Evolutionary conservation across 2,888 invertebrate genomes (phyloP).

Genomic region (Busseola fusca): DNA sequence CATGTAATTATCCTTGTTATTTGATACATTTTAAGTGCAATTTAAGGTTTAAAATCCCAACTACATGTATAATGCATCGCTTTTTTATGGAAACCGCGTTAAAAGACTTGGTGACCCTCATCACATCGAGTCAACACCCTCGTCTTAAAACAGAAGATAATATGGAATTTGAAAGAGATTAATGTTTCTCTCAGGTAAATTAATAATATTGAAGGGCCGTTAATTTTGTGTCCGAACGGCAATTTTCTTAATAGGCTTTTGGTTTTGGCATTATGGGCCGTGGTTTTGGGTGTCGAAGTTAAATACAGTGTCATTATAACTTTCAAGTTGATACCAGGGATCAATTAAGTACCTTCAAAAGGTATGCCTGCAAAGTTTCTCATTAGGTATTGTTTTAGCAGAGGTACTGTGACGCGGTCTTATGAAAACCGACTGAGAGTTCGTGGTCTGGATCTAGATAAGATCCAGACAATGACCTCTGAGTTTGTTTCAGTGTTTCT

Average conservation of each 20-base stretch:
- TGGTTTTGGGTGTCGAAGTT: conserved; percentile 47
- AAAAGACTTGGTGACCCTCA: conserved; percentile 36
- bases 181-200: conserved; percentile 64
- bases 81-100: conserved; percentile 1
- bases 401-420: neutral
- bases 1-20: neutral
- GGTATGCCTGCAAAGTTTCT: neutral
- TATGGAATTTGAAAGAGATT: conserved; percentile 63
- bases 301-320: conserved; percentile 47
- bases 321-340: conserved; percentile 31
- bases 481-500: neutral
- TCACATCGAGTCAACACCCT: conserved; percentile 44
- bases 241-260: conserved; percentile 60
- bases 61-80: neutral
- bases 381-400: conserved; percentile 14
- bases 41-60: neutral
- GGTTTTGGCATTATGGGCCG: conserved; percentile 40
- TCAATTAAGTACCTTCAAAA: conserved; percentile 15
- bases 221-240: conserved; percentile 59
- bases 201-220: conserved; percentile 64
- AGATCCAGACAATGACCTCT: neutral
- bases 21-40: neutral
- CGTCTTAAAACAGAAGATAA: conserved; percentile 51
- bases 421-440: neutral
- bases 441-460: no score